These are phyloP conservation scores for Megalops atlanticus DNA, from an alignment of 2,113 vertebrate genomes.

Conservation along the genomic window DNA sequence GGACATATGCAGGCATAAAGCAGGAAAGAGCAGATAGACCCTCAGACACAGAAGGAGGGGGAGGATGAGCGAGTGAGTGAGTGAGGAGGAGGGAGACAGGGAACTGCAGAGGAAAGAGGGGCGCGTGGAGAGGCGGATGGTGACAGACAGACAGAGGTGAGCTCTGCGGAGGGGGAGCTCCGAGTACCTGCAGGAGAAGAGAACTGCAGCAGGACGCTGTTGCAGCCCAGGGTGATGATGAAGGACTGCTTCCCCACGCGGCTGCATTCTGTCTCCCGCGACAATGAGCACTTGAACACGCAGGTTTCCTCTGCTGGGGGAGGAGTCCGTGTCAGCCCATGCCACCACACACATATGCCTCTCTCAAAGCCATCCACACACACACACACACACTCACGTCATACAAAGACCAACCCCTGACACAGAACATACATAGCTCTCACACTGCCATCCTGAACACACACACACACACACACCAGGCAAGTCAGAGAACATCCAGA, in stretches of 20 bases:
- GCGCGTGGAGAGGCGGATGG: not conserved
- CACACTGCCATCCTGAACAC: not conserved
- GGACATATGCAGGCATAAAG: too few species aligned
- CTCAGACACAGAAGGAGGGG: not conserved
- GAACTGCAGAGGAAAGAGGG: not conserved
- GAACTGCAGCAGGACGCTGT: constrained; percentile 91
- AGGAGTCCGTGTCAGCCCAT: constrained; percentile 4
- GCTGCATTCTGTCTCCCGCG: constrained; percentile 88
- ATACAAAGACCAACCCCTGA: not conserved
- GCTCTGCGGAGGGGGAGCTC: not conserved
- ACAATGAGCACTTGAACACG: constrained; percentile 89
- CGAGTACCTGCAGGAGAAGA: constrained; percentile 83
- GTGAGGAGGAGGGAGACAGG: not conserved
- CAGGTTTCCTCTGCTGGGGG: constrained; percentile 82
- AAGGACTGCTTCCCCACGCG: constrained; percentile 95
- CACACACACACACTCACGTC: not conserved
- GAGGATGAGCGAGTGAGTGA: not conserved
- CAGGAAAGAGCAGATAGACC: not conserved
- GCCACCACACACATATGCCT: too few species aligned
- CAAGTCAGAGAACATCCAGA: too few species aligned
- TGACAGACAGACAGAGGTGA: not conserved
- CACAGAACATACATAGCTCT: not conserved
- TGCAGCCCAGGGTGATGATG: constrained; percentile 91
- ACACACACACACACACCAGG: not conserved
- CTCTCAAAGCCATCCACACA: not conserved